Conservation (phyloP, 1,140 invertebrate genomes). For the Ooceraea biroi region DNA sequence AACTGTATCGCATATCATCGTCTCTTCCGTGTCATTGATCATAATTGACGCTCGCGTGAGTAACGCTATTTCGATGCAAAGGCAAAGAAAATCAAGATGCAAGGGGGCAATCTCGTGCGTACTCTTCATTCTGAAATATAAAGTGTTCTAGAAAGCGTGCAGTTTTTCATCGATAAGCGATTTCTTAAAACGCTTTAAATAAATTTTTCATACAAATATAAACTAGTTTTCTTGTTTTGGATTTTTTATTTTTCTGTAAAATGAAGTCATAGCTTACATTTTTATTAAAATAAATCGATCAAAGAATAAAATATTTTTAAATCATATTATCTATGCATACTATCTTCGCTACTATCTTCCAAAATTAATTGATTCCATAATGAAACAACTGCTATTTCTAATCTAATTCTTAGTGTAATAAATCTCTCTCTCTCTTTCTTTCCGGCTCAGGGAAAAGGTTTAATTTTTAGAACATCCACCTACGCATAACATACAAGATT, state of each 20-base stretch:
- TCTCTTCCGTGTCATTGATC: conserved; percentile 46
- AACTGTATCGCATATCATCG: conserved; percentile 9
- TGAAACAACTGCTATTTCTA: too few relatives aligned
- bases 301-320: too few relatives aligned
- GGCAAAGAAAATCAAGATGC: too few relatives aligned
- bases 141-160: conserved; percentile 1
- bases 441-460: too few relatives aligned
- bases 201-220: neutral
- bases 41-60: conserved; percentile 44
- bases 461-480: neutral
- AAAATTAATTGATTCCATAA: too few relatives aligned
- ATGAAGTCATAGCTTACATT: too few relatives aligned
- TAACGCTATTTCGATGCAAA: conserved; percentile 43
- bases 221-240: neutral
- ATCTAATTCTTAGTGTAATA: too few relatives aligned
- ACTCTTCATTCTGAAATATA: conserved; percentile 1
- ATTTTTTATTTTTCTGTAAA: neutral
- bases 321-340: too few relatives aligned
- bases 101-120: too few relatives aligned
- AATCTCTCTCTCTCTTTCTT: too few relatives aligned
- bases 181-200: neutral
- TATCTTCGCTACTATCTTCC: too few relatives aligned
- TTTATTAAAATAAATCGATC: too few relatives aligned
- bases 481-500: neutral
- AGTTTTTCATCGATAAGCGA: neutral